Evolutionary conservation across 2,797 vertebrate genomes (phyloP), one percentile per base, ranked within the genome.

Genomic region (Anas capensis): DNA sequence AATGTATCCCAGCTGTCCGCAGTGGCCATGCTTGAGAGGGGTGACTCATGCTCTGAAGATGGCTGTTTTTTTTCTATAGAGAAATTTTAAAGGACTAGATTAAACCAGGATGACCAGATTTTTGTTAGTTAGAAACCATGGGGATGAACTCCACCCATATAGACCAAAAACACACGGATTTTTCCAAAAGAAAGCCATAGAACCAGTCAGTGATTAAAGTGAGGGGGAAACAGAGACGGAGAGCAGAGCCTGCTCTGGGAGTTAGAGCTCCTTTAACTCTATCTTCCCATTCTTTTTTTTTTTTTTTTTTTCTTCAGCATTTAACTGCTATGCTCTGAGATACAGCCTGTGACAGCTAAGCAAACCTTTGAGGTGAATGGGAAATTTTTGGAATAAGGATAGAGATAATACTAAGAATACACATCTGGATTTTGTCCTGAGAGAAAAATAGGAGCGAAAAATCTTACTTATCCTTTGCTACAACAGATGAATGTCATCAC

Each of bases 401-500:
- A 81, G 79, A 89, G 76, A 91, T 78, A 93, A 72, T 78, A 58
- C 14, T 40, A 34, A 82, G 68, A 91, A 85, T 60, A 51, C 40
- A 92, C 94, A 92, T 96, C 92, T 90, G 92, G 80, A 93, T 86
- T 92, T 92, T 80, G 70, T 92, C 44, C 77, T 82, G 15, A 77
- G 77, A 90, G 82, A 82, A 94, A 90, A 92, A 90, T 21, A 88
- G 31, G 56, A 92, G 75, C 0, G 8, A 81, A 92, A 73, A 90
- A 79, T 49, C 56, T 92, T 86, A 48, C 90, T 84, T 86, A 82
- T 86, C 83, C 78, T 95, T 82, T 77, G 40, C 75, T 94, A 80
- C 56, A 90, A 44, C 48, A 92, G 71, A 93, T 90, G 90, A 92
- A 95, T 90, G 70, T 95, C 92, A 92, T 94, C 91, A 96, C 88